Evolutionary conservation across 2,797 vertebrate species (phyloP).

Genomic region (Gymnoscopelus braueri): DNA sequence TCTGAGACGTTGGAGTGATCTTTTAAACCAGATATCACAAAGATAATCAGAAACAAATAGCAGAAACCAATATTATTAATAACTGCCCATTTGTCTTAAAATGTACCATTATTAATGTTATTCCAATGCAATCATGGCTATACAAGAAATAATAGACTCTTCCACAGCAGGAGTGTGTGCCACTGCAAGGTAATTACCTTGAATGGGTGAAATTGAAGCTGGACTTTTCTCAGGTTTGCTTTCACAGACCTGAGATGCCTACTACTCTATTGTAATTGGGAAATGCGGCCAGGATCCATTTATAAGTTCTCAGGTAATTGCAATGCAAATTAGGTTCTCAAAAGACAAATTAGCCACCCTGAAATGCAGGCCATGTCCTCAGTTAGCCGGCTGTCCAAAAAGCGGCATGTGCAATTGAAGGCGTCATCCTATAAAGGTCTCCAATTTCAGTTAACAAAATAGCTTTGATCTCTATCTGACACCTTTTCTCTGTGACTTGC

Average conservation of each 20-base stretch:
- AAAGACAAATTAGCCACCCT: conserved; percentile 68
- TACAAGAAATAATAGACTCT: conserved; percentile 30
- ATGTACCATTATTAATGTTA: conserved; percentile 1
- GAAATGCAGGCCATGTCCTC: conserved; percentile 56
- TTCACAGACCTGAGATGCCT: conserved; percentile 51
- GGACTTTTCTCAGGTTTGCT: conserved; percentile 54
- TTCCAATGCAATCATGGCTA: conserved; percentile 8
- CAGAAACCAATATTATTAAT: neutral
- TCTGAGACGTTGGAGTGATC: too few species aligned
- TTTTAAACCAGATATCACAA: too few species aligned
- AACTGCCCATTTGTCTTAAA: conserved; percentile 7
- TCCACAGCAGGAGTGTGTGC: conserved; percentile 20
- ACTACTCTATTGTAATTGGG: conserved; percentile 72
- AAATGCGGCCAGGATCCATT: conserved; percentile 63
- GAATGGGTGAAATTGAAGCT: conserved; percentile 17
- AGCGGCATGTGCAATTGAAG: conserved; percentile 29
- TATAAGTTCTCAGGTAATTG: conserved; percentile 72
- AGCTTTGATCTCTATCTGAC: too few species aligned
- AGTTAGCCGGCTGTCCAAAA: conserved; percentile 40
- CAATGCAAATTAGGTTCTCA: conserved; percentile 74
- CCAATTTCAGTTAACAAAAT: conserved; percentile 72
- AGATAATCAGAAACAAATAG: too few species aligned
- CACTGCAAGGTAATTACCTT: conserved; percentile 47
- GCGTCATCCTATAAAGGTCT: conserved; percentile 37
- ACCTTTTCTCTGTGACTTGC: too few species aligned